These are phyloP conservation scores for Hymenochirus boettgeri DNA, from an alignment of 2,113 vertebrate species.

Conservation along the genomic window DNA sequence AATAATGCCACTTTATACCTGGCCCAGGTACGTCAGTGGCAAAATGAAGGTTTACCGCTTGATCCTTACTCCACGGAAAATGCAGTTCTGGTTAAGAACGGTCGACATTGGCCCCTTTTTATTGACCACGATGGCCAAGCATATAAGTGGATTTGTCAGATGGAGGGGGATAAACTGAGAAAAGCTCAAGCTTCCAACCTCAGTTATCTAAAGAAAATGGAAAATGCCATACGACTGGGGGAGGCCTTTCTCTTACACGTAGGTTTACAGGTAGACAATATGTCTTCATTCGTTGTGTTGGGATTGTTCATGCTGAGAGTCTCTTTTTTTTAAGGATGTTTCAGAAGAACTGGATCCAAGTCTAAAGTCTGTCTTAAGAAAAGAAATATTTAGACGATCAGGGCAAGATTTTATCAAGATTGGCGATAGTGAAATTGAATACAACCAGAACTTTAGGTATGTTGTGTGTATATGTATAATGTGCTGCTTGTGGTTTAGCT, in stretches of 20 bases:
- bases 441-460: conserved; percentile 60
- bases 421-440: conserved; percentile 54
- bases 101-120: conserved; percentile 56
- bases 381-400: conserved; percentile 47
- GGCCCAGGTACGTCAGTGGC: conserved; percentile 53
- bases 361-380: conserved; percentile 54
- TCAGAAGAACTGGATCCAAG: conserved; percentile 51
- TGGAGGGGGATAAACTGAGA: conserved; percentile 49
- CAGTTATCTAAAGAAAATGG: conserved; percentile 45
- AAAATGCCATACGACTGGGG: conserved; percentile 50
- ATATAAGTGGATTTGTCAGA: conserved; percentile 50
- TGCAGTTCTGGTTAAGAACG: conserved; percentile 52
- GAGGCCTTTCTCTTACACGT: conserved; percentile 55
- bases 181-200: conserved; percentile 46
- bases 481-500: too few relatives aligned
- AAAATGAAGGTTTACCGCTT: conserved; percentile 55
- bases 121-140: conserved; percentile 60
- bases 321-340: conserved; percentile 48
- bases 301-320: too few relatives aligned
- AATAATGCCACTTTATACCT: not conserved
- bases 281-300: not conserved
- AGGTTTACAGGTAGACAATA: not conserved
- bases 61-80: conserved; percentile 56
- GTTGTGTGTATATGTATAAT: too few relatives aligned
- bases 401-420: conserved; percentile 52